Percentiles rank a stretch among this genome's conserved stretches.
Evolutionary conservation across 2,113 vertebrate genomes (phyloP).

Genomic region (Prinia subflava): DNA sequence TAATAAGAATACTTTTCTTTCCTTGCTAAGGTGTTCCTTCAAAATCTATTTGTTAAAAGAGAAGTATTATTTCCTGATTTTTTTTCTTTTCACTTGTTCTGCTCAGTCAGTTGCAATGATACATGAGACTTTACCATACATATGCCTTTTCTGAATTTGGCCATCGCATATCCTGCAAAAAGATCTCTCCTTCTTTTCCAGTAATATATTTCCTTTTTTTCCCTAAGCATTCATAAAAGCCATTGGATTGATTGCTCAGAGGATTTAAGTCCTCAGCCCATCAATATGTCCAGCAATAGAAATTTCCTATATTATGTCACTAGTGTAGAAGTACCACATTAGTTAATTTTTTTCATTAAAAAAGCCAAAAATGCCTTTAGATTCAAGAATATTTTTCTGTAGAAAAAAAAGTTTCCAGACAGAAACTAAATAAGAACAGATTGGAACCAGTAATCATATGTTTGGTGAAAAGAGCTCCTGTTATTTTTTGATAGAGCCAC

Average conservation of each 20-base stretch:
- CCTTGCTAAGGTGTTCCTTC: not conserved
- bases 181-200: slow-evolving; percentile 8
- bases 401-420: not conserved
- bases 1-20: not conserved
- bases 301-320: slow-evolving; percentile 21
- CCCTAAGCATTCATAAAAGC: slow-evolving; percentile 25
- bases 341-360: not conserved
- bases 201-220: not conserved
- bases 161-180: not conserved
- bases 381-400: not conserved
- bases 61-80: not conserved
- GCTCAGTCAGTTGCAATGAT: not conserved
- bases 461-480: not conserved
- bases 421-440: not conserved
- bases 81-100: not conserved
- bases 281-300: not conserved
- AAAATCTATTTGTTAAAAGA: not conserved
- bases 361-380: not conserved
- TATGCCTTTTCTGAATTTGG: not conserved
- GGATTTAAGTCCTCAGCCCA: slow-evolving; percentile 7
- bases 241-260: slow-evolving; percentile 1
- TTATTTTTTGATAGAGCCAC: not conserved
- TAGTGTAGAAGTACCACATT: not conserved
- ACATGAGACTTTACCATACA: not conserved
- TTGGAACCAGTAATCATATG: not conserved